Evolutionary conservation across 2,888 invertebrate species (phyloP), one percentile per base, ranked within the genome.

Genomic region (Neocrepidodera transversa): DNA sequence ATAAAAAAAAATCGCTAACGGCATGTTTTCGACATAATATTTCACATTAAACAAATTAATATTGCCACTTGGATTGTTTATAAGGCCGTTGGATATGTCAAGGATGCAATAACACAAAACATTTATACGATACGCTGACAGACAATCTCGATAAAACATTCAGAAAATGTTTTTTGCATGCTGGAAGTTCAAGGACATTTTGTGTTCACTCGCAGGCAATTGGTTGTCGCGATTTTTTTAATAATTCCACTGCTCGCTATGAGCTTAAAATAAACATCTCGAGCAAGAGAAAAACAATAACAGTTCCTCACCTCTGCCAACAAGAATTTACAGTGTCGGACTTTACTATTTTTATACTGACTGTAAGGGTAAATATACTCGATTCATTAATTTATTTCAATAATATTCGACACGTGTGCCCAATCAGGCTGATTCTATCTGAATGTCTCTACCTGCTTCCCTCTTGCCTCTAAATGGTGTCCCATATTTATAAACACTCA

Each of bases 11-110:
- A 42, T 10, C 35, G 23, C 23, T 52, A 47, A 52, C 47, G 26
- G 16, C 58, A 47, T 58, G 58, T 58, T 58, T 52, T 52, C 13
- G 30, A 52, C 28, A 18, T 42, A 42, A 52, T 52, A 52, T 42
- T 72, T 73, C 32, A 73, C 66, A 67, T 74, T 72, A 73, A 72
- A 70, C 71, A 74, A 72, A 73, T 73, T 70, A 73, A 72, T 71
- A 71, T 71, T 66, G 62, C 71, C 71, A 65, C 69, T 68, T 66
- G 63, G 64, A 66, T 69, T 72, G 71, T 74, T 74, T 74, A 74
- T 73, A 67, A 61, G 58, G 66, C 68, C 68, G 66, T 68, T 67
- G 69, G 66, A 70, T n/a, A n/a, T 72, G 73, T 74, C 72, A 71
- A 70, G 69, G 66, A 51, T 68, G 68, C 67, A 71, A 69, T 71